These are phyloP conservation scores for Phalacrocorax carbo DNA, from an alignment of 2,113 vertebrate genomes.

Conservation along the genomic window DNA sequence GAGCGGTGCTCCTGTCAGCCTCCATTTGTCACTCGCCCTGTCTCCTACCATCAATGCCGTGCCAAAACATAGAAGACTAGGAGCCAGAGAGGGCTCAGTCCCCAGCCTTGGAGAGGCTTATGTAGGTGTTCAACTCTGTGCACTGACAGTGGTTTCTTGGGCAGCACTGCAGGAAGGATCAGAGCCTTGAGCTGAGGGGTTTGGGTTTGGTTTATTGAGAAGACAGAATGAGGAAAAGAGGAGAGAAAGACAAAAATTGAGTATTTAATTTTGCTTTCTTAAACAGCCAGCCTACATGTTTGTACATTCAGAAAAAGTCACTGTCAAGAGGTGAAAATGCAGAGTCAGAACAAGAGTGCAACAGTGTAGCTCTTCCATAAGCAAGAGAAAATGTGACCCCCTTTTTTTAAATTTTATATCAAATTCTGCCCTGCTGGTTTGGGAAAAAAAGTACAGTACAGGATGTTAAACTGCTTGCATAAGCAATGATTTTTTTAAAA, in stretches of 20 bases:
- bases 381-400: not conserved
- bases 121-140: not conserved
- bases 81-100: not conserved
- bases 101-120: not conserved
- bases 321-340: not conserved
- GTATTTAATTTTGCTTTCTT: not conserved
- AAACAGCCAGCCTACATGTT: not conserved
- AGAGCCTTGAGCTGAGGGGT: not conserved
- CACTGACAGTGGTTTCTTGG: not conserved
- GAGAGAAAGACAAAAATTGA: not conserved
- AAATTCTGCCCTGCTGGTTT: not conserved
- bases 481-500: not conserved
- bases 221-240: not conserved
- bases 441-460: not conserved
- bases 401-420: not conserved
- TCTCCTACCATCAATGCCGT: fast-evolving
- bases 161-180: not conserved
- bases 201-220: not conserved
- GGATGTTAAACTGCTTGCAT: not conserved
- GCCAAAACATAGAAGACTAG: not conserved
- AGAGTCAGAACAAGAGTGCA: not conserved
- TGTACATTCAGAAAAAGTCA: not conserved
- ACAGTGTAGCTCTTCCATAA: not conserved
- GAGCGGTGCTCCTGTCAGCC: not conserved
- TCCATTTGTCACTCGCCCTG: fast-evolving